Base-by-base conservation (phyloP, 2,888 invertebrate species). In the Microctonus brassicae region DNA sequence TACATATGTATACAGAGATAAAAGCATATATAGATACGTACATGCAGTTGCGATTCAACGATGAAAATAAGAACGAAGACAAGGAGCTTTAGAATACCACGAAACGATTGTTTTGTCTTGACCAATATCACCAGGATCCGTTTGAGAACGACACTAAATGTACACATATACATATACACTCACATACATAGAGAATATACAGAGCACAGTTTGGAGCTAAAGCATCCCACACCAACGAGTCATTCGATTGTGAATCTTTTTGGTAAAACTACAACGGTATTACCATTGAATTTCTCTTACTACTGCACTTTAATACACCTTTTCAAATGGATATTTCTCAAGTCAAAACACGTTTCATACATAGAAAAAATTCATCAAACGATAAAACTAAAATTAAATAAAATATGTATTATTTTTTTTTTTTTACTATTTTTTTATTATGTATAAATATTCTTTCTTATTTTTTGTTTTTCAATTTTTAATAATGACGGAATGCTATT, bases 31-130 rank as follows among this genome's bases (percentile, higher is more conserved):
- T 13, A 13, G n/a, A 29, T 7, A n/a, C 7, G 7, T n/a, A 29
- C n/a, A 26, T 57, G n/a, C 29, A 29, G 39, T 20, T 42, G 42
- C 29, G 58, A 58, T 58, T 58, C 58, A 39, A 47, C 42, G 39
- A 58, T 55, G 29, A 47, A 69, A 73, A 73, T 73, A 70, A n/a
- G n/a, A n/a, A 72, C 61, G 42, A 53, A 69, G 60, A 73, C 68
- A 76, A 72, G 67, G 84, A 84, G 82, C 83, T 82, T 77, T 76
- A 77, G 77, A 84, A 84, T 84, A 83, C 83, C 84, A 80, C 79
- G 81, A 82, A 83, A 80, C 81, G 81, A 79, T 79, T 76, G 80
- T 83, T 81, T 83, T 80, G 82, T 81, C 81, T 80, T 78, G 68
- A 70, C 66, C 67, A 73, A 69, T 69, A 61, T 69, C 69, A 55